Evolutionary conservation across 2,888 invertebrate species (phyloP).

Genomic region (Horisme vitalbata): DNA sequence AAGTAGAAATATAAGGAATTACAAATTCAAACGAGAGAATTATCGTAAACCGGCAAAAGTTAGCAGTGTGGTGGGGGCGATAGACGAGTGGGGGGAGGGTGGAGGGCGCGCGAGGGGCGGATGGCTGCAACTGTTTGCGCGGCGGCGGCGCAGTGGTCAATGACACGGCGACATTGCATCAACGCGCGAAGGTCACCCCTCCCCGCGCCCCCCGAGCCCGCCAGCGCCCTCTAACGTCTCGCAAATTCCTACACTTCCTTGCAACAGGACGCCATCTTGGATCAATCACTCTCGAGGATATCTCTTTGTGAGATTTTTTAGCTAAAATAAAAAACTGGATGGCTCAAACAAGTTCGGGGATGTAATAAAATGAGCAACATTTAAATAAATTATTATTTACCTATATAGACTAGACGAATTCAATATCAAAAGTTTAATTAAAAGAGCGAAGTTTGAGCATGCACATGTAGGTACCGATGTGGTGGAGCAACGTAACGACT

Average conservation of each 20-base stretch:
- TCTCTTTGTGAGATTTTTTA: slow-evolving; percentile 7
- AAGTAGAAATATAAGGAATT: slow-evolving; percentile 25
- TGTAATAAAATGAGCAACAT: slow-evolving; percentile 9
- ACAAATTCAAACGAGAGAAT: slow-evolving; percentile 33
- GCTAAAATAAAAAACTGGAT: background rate
- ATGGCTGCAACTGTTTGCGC: slow-evolving; percentile 41
- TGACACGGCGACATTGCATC: slow-evolving; percentile 79
- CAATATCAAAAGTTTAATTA: slow-evolving; percentile 26
- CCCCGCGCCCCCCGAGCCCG: slow-evolving; percentile 48
- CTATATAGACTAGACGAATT: too few species aligned
- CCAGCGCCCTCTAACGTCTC: slow-evolving; percentile 48
- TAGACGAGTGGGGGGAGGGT: slow-evolving; percentile 36
- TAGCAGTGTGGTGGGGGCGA: slow-evolving; percentile 44
- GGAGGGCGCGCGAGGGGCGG: slow-evolving; percentile 42
- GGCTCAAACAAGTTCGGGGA: slow-evolving; percentile 1
- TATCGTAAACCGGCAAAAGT: slow-evolving; percentile 42
- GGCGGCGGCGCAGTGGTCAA: slow-evolving; percentile 50
- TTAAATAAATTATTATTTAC: slow-evolving; percentile 8
- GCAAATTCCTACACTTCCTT: slow-evolving; percentile 50
- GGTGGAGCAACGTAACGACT: slow-evolving; percentile 27
- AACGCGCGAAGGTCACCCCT: slow-evolving; percentile 41
- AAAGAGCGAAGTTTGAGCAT: slow-evolving; percentile 19
- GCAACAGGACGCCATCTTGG: slow-evolving; percentile 41
- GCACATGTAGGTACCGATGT: slow-evolving; percentile 8
- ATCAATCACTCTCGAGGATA: slow-evolving; percentile 34